Evolutionary conservation across 1,140 invertebrate genomes (phyloP).

Genomic region (Hermetia illucens): DNA sequence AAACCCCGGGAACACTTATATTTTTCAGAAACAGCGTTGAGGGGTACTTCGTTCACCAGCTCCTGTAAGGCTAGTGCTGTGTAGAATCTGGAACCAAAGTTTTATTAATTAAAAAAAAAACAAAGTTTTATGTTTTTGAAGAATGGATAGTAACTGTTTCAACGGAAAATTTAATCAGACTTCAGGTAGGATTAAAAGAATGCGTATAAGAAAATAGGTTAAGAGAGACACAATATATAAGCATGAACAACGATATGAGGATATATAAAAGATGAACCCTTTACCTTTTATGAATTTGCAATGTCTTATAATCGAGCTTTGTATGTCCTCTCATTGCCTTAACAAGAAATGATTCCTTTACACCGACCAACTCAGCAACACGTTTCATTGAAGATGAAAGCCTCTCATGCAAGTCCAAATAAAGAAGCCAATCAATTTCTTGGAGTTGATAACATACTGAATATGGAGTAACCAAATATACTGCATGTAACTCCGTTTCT

Average conservation of each 20-base stretch:
- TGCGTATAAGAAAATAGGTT: neutral
- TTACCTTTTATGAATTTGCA: constrained; percentile 41
- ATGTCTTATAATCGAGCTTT: constrained; percentile 33
- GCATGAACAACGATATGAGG: too few species aligned
- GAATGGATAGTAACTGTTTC: neutral
- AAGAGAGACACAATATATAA: neutral
- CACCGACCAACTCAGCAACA: constrained; percentile 82
- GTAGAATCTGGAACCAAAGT: constrained; percentile 64
- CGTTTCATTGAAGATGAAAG: constrained; percentile 63
- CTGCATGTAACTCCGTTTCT: constrained; percentile 87
- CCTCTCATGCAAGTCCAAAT: constrained; percentile 70
- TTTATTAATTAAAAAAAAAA: constrained; percentile 1
- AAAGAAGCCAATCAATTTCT: constrained; percentile 79
- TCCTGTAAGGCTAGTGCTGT: constrained; percentile 84
- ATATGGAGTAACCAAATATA: constrained; percentile 85
- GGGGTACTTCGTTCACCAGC: constrained; percentile 78
- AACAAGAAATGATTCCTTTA: constrained; percentile 79
- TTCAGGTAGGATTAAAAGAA: neutral
- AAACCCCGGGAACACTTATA: constrained; percentile 79
- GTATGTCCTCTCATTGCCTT: constrained; percentile 56
- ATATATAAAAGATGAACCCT: constrained; percentile 5
- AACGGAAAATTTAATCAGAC: neutral
- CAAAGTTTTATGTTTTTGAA: constrained; percentile 13
- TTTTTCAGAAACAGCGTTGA: constrained; percentile 63
- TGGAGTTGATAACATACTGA: constrained; percentile 62